Evolutionary conservation across 1,140 invertebrate genomes (phyloP).

Genomic region (Spodoptera litura): DNA sequence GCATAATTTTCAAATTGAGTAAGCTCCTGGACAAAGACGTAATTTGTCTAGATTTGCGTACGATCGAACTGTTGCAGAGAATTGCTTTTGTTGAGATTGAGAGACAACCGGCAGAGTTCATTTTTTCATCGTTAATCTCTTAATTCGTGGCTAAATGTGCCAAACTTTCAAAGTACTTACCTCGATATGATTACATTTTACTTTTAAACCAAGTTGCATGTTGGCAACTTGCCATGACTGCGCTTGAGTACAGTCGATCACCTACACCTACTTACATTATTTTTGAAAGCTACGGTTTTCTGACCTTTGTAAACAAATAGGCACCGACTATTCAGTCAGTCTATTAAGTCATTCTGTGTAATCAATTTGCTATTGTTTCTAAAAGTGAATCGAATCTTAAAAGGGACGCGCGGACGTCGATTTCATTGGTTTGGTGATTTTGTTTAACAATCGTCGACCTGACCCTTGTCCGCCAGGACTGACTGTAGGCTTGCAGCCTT

Average conservation of each 20-base stretch:
- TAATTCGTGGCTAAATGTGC: background rate
- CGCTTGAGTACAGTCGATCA: background rate
- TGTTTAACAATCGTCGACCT: conserved; percentile 7
- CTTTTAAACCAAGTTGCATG: background rate
- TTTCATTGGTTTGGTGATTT: conserved; percentile 16
- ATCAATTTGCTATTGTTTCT: conserved; percentile 18
- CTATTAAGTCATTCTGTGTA: conserved; percentile 1
- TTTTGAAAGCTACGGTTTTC: background rate
- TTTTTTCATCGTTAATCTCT: background rate
- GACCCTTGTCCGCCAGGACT: background rate
- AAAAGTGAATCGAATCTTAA: conserved; percentile 8
- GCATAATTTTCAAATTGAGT: conserved; percentile 25
- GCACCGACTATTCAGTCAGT: background rate
- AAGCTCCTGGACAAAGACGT: background rate
- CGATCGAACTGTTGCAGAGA: background rate
- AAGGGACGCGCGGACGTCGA: background rate
- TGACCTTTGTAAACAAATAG: conserved; percentile 12
- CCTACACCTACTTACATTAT: background rate
- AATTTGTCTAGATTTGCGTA: conserved; percentile 5
- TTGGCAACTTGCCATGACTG: background rate
- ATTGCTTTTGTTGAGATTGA: background rate
- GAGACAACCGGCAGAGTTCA: background rate
- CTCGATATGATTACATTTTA: background rate
- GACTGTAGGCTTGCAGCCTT: conserved; percentile 26
- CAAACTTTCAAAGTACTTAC: background rate